These are phyloP conservation scores for Carlito syrichta DNA, from an alignment of 2,113 vertebrate genomes.

Conservation along the genomic window DNA sequence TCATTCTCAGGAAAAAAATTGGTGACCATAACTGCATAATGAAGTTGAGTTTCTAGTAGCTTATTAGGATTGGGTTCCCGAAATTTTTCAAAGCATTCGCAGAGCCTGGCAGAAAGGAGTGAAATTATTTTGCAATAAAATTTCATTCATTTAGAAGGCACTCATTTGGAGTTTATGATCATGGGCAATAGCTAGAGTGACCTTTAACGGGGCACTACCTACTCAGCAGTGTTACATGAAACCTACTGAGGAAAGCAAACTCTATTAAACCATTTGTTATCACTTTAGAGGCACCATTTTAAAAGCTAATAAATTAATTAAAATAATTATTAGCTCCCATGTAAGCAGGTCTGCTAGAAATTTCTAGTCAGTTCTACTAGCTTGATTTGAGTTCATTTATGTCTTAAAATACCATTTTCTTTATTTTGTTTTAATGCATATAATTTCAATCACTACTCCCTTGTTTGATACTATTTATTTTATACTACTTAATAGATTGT, in stretches of 20 bases:
- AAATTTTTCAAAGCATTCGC: background rate
- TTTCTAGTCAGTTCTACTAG: background rate
- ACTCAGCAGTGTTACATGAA: background rate
- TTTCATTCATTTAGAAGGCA: background rate
- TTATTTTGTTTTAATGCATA: background rate
- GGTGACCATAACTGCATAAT: conserved; percentile 37
- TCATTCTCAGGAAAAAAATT: conserved; percentile 35
- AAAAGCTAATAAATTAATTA: background rate
- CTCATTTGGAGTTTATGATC: background rate
- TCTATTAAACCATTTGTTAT: background rate
- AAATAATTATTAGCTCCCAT: background rate
- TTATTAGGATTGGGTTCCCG: background rate
- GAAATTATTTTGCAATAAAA: conserved; percentile 10
- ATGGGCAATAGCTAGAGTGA: background rate
- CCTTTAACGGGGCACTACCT: background rate
- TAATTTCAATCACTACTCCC: background rate
- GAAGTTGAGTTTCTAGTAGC: conserved; percentile 24
- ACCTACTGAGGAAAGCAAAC: background rate
- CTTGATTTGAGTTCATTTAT: background rate
- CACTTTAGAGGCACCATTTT: background rate
- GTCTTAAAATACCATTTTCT: background rate
- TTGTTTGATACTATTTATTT: background rate
- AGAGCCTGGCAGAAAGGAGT: background rate
- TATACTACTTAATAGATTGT: background rate
- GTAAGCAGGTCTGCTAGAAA: background rate